Conservation (phyloP, 2,888 invertebrate genomes). For the Epinotia demarniana region DNA sequence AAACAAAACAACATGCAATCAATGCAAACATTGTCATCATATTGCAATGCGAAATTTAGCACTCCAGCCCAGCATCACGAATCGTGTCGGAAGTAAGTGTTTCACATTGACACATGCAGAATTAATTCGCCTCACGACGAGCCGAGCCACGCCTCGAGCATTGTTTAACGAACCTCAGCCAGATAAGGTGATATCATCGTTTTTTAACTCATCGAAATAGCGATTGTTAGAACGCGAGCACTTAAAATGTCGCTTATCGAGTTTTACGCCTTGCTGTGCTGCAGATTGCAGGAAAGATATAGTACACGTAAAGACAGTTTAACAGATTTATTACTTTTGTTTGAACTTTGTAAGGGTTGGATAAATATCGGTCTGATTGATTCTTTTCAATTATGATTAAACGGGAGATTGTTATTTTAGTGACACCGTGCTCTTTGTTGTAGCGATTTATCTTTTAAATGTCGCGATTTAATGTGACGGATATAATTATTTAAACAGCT, state of each 20-base stretch:
- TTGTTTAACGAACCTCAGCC: conserved; percentile 65
- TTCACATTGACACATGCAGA: conserved; percentile 75
- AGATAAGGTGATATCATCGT: conserved; percentile 44
- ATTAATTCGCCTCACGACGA: conserved; percentile 77
- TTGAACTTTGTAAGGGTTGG: conserved; percentile 11
- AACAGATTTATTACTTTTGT: conserved; percentile 17
- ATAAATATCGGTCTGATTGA: conserved; percentile 25
- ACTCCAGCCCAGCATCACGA: conserved; percentile 60
- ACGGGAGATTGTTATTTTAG: conserved; percentile 19
- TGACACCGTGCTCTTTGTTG: conserved; percentile 24
- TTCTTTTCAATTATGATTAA: conserved; percentile 25
- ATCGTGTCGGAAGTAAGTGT: conserved; percentile 71
- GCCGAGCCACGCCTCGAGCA: conserved; percentile 71
- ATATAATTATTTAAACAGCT: conserved; percentile 12
- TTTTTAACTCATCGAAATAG: conserved; percentile 34
- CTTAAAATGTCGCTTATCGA: conserved; percentile 37
- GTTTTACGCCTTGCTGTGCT: conserved; percentile 16
- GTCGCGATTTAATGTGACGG: conserved; percentile 10
- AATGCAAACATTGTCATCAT: conserved; percentile 45
- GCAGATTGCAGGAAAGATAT: conserved; percentile 31
- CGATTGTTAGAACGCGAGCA: conserved; percentile 11
- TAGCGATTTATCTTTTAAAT: conserved; percentile 22
- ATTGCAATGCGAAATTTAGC: conserved; percentile 44
- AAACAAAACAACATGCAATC: conserved; percentile 41
- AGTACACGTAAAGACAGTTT: conserved; percentile 27